Evolutionary conservation across 2,113 vertebrate genomes (phyloP).

Genomic region (Ammospiza caudacuta): DNA sequence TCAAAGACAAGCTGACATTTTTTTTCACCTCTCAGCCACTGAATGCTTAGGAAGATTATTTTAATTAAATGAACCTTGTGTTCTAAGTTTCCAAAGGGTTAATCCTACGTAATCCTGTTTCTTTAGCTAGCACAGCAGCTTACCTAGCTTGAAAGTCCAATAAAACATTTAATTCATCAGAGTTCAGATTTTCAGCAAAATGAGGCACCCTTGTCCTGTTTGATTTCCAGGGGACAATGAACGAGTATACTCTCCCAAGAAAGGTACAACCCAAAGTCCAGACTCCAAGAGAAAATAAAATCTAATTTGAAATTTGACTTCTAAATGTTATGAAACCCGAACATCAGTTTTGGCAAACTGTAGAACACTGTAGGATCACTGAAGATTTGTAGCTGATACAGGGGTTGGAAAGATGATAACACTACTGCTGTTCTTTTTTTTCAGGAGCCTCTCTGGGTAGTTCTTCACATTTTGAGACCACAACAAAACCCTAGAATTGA

Average conservation of each 20-base stretch:
- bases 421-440: background rate
- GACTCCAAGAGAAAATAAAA: background rate
- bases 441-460: background rate
- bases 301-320: background rate
- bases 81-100: slow-evolving; percentile 18
- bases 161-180: background rate
- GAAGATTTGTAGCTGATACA: background rate
- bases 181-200: background rate
- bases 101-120: slow-evolving; percentile 1
- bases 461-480: background rate
- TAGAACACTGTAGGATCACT: background rate
- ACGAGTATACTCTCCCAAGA: background rate
- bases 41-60: slow-evolving; percentile 35
- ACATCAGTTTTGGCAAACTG: background rate
- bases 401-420: background rate
- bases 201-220: background rate
- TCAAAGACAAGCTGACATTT: background rate
- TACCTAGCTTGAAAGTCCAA: background rate
- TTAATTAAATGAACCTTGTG: background rate
- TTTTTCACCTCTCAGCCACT: background rate
- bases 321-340: background rate
- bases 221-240: background rate
- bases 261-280: background rate
- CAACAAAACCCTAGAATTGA: background rate
- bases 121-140: background rate